These are phyloP conservation scores for Nothura maculosa DNA, from an alignment of 2,797 vertebrate genomes.

Conservation along the genomic window DNA sequence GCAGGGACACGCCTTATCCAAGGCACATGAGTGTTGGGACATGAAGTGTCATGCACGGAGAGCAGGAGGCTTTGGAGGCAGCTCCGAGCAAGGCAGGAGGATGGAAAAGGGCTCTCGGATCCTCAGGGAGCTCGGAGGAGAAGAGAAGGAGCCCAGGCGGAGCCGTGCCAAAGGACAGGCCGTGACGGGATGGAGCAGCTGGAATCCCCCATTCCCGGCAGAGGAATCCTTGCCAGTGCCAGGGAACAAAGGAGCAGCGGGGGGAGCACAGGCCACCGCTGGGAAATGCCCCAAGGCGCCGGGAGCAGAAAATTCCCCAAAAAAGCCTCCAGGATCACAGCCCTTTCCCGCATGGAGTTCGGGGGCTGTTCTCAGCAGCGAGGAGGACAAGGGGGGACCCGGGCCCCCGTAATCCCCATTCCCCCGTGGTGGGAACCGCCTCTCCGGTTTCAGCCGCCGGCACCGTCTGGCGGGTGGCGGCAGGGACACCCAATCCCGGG, in stretches of 20 bases:
- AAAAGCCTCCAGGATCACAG: not conserved
- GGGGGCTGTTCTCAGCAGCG: not conserved
- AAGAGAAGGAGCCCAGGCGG: not conserved
- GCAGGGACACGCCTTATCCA: not conserved
- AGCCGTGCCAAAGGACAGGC: not conserved
- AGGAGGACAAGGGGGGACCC: not conserved
- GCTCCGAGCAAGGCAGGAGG: too few relatives aligned
- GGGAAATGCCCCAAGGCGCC: not conserved
- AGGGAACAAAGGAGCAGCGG: not conserved
- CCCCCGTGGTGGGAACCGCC: not conserved
- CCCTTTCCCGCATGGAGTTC: not conserved
- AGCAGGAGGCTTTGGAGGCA: not conserved
- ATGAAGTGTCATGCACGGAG: not conserved
- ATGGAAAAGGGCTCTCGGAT: too few relatives aligned
- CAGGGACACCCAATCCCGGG: not conserved
- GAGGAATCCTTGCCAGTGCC: not conserved
- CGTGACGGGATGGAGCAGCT: not conserved
- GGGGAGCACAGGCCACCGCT: not conserved
- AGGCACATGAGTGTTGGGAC: rapidly evolving
- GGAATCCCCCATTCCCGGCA: not conserved
- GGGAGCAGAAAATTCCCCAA: not conserved
- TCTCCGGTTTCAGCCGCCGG: constrained; percentile 18
- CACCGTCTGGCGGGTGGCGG: not conserved
- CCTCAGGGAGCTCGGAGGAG: not conserved
- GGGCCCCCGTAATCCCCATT: not conserved